Conservation (phyloP, 2,888 invertebrate genomes). For the Caenorhabditis afra region DNA sequence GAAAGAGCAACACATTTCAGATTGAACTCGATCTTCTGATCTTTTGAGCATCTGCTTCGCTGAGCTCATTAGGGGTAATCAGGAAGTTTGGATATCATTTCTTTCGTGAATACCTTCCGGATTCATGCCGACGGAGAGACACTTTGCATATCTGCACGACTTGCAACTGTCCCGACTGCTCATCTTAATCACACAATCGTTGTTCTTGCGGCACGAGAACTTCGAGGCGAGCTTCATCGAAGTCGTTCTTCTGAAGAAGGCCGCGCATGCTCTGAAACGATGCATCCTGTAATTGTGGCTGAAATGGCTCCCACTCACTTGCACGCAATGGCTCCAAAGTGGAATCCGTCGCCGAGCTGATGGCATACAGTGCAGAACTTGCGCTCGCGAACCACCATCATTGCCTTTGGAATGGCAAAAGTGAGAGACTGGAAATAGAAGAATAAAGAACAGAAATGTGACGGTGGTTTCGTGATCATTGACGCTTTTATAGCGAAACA, state of each 20-base stretch:
- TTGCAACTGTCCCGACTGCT: conserved; percentile 53
- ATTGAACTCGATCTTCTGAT: neutral
- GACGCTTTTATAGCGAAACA: neutral
- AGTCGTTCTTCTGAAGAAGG: conserved; percentile 49
- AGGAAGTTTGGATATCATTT: too few relatives aligned
- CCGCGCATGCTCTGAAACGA: conserved; percentile 49
- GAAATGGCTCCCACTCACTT: conserved; percentile 35
- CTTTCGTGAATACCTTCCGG: conserved; percentile 26
- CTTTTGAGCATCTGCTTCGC: neutral
- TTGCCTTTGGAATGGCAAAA: neutral
- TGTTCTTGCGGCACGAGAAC: conserved; percentile 41
- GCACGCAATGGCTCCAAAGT: conserved; percentile 52
- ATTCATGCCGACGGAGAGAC: conserved; percentile 43
- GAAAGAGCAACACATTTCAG: too few relatives aligned
- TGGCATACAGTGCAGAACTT: conserved; percentile 47
- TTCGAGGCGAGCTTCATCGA: conserved; percentile 28
- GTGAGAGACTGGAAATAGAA: neutral
- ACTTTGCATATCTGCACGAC: conserved; percentile 52
- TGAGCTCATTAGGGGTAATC: too few relatives aligned
- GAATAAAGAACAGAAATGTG: too few relatives aligned
- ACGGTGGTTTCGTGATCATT: neutral
- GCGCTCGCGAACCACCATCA: conserved; percentile 34
- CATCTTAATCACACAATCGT: conserved; percentile 45
- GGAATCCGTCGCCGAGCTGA: conserved; percentile 45
- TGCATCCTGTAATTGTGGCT: neutral